phyloP scores from a whole-genome alignment of 2,888 invertebrate genomes.

The Lasioglossum vierecki region DNA sequence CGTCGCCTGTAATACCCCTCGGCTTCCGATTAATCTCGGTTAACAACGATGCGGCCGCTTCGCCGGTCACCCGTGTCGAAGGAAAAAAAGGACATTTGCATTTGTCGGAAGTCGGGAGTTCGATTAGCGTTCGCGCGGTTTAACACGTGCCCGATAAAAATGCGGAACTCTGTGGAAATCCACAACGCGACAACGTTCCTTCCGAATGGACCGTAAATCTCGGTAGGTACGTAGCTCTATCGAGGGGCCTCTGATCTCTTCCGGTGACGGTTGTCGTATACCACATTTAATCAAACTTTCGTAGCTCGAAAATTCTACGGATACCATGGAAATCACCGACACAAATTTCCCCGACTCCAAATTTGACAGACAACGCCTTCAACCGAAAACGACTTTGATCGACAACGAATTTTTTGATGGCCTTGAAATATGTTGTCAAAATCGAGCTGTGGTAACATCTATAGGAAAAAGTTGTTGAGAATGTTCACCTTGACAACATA shows the following conservation, averaged over 20 bases:
- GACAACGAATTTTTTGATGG: too few species aligned
- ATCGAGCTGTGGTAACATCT: too few species aligned
- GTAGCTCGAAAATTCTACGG: background rate
- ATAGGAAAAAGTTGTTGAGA: too few species aligned
- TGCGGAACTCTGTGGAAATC: background rate
- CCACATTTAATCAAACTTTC: background rate
- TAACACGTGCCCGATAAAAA: background rate
- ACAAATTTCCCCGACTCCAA: too few species aligned
- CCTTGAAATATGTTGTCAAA: too few species aligned
- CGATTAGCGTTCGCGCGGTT: background rate
- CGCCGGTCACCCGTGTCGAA: background rate
- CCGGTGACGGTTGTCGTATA: background rate
- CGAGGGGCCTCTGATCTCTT: background rate
- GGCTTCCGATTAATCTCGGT: slow-evolving; percentile 3
- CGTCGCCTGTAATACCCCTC: background rate
- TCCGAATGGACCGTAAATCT: background rate
- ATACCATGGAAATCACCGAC: too few species aligned
- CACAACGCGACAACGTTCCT: background rate
- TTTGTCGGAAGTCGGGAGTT: background rate
- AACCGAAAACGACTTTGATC: too few species aligned
- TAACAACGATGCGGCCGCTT: background rate
- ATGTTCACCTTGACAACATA: too few species aligned
- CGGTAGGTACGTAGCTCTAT: background rate
- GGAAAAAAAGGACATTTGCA: background rate
- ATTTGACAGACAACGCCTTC: too few species aligned